These are phyloP conservation scores for Theretra japonica DNA, from an alignment of 2,888 invertebrate species.

Conservation along the genomic window DNA sequence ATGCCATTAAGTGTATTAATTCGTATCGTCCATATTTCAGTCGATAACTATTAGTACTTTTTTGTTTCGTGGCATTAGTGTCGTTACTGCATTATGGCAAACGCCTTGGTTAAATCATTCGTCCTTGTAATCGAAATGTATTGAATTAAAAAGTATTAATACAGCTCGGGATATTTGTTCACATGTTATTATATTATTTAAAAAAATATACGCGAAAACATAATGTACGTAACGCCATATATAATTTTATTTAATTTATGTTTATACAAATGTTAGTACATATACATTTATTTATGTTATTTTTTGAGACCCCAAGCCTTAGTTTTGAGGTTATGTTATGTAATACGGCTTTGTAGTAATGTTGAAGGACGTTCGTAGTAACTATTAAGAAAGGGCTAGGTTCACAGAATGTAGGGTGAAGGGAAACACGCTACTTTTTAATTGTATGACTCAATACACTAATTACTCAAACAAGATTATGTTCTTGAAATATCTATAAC, in stretches of 20 bases:
- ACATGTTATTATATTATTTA: too few relatives aligned
- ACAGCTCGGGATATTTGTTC: neutral
- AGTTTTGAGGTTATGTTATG: constrained; percentile 74
- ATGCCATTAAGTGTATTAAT: constrained; percentile 40
- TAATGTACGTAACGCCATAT: neutral
- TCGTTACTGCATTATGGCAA: constrained; percentile 75
- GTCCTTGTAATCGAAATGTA: constrained; percentile 3
- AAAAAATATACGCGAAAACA: neutral
- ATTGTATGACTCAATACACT: neutral
- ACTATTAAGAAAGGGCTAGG: neutral
- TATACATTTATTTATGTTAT: neutral
- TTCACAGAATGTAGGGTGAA: neutral
- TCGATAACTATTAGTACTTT: constrained; percentile 12
- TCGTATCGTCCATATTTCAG: constrained; percentile 10
- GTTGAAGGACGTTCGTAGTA: constrained; percentile 5
- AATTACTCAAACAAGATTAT: too few relatives aligned
- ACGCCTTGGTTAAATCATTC: constrained; percentile 38
- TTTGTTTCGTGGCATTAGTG: constrained; percentile 15
- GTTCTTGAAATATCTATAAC: too few relatives aligned
- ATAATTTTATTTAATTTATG: neutral
- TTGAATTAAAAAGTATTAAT: neutral
- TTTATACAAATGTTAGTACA: too few relatives aligned
- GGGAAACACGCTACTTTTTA: neutral
- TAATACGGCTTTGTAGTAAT: constrained; percentile 58
- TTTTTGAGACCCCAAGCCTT: constrained; percentile 56